A percentile compares a stretch with the other conserved stretches of the same genome.
Evolutionary conservation across 2,888 invertebrate genomes (phyloP).

Genomic region (Stenodema calcarata): DNA sequence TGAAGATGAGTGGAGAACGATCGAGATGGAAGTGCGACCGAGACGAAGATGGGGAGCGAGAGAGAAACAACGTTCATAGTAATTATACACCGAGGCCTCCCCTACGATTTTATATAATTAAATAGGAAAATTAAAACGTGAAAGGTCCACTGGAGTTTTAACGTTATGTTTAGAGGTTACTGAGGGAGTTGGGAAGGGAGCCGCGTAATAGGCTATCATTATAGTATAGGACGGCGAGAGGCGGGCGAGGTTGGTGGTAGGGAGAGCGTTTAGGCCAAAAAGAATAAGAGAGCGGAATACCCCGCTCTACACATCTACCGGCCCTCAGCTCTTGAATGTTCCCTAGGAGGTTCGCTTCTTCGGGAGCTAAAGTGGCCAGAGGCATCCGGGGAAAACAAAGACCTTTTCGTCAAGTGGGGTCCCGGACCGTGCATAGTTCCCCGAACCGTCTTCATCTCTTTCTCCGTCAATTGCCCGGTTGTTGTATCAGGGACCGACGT

Average conservation of each 20-base stretch:
- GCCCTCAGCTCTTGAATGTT: neutral
- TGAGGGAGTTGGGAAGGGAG: constrained; percentile 23
- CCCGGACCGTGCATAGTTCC: neutral
- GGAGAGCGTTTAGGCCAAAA: constrained; percentile 10
- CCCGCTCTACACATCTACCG: neutral
- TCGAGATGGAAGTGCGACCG: neutral
- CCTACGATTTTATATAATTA: constrained; percentile 39
- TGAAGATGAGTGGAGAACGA: neutral
- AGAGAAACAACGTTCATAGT: constrained; percentile 28
- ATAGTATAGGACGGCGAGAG: neutral
- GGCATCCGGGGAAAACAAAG: neutral
- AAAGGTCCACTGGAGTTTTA: constrained; percentile 29
- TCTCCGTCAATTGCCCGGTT: neutral
- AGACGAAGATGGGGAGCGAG: neutral
- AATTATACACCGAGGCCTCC: constrained; percentile 26
- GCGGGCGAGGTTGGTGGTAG: neutral
- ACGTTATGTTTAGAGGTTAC: constrained; percentile 36
- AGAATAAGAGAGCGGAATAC: constrained; percentile 12
- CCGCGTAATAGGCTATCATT: constrained; percentile 28
- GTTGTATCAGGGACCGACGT: too few species aligned
- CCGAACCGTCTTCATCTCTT: neutral
- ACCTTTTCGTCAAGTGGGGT: neutral
- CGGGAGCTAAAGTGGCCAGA: neutral
- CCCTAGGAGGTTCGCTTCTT: neutral
- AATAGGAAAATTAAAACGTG: constrained; percentile 41